Conservation (phyloP, 2,888 invertebrate species). For the Macaria liturata region DNA sequence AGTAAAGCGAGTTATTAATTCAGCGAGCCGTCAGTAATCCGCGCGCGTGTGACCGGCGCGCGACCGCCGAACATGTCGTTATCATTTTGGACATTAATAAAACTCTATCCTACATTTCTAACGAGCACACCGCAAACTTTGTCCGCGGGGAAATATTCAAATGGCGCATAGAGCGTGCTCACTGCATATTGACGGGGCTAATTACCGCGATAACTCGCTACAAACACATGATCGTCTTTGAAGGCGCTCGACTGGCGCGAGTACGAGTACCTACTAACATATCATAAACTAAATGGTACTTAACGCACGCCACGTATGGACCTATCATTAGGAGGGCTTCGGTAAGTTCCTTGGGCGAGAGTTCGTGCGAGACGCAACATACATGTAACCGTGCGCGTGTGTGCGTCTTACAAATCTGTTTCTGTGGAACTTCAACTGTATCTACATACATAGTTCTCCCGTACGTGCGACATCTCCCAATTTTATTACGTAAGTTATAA, state of each 20-base stretch:
- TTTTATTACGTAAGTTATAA: constrained; percentile 31
- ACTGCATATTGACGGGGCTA: constrained; percentile 59
- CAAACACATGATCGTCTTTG: constrained; percentile 9
- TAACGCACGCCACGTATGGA: constrained; percentile 5
- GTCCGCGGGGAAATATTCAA: constrained; percentile 61
- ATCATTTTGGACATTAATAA: constrained; percentile 74
- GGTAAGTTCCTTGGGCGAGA: constrained; percentile 3
- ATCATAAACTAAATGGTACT: constrained; percentile 1
- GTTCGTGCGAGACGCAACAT: constrained; percentile 7
- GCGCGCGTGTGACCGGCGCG: constrained; percentile 42
- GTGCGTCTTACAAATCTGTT: constrained; percentile 14
- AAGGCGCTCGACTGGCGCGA: background rate
- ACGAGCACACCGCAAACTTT: constrained; percentile 59
- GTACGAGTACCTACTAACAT: background rate
- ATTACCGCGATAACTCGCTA: constrained; percentile 46
- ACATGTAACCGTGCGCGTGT: constrained; percentile 1
- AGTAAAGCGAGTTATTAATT: constrained; percentile 65
- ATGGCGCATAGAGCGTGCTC: constrained; percentile 47
- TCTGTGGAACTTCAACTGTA: constrained; percentile 5
- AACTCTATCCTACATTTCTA: constrained; percentile 62
- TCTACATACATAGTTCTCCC: constrained; percentile 16
- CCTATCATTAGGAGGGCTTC: constrained; percentile 4
- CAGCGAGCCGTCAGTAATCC: constrained; percentile 63
- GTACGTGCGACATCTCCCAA: constrained; percentile 21
- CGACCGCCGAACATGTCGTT: constrained; percentile 62